Base-by-base conservation (phyloP, 2,113 vertebrate genomes). In the Ancistrus triradiatus region DNA sequence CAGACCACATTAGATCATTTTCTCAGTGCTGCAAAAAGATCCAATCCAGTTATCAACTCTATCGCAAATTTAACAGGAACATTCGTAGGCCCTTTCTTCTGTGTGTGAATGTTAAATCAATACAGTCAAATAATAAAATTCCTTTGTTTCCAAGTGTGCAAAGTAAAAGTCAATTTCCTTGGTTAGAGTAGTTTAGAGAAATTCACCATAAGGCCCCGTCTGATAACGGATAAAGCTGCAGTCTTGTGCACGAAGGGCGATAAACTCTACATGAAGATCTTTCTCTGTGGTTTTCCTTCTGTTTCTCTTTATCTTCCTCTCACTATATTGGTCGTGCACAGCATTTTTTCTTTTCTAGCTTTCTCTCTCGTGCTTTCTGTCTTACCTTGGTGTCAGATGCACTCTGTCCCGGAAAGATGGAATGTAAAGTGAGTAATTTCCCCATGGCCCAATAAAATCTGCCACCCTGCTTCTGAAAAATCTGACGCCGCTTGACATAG, bases 401-500 rank as follows among this genome's bases (percentile, higher is more conserved):
- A 56, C 52, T 68, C 40, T 48, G 68, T 64, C 52, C 44, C 28
- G 17, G 25, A 24, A 22, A 61, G 40, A 22, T 73, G 62, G 64
- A 74, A 69, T 73, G 59, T 66, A 70, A 73, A 68, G 40, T 44
- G 63, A 18, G 55, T 72, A 69, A 78, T 79, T 79, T 78, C 73
- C 72, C 67, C 19, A 13, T 60, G 65, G 68, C 21, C 70, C 70
- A 77, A 74, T 78, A 77, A 72, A 73, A 60, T 40, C 59, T 38
- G 27, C 42, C 40, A 53, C 50, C 44, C 37, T 58, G n/a, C 60
- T 61, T 76, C 61, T 35, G 21, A 15, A 47, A 22, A 47, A 49
- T 70, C 33, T 4, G 3, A 31, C 27, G 14, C 60, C n/a, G n/a
- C n/a, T n/a, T n/a, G 17, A 51, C 38, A 35, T 40, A 33, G 18